These are phyloP conservation scores for Scomberomorus guttatus DNA, from an alignment of 2,797 vertebrate species.

Conservation along the genomic window DNA sequence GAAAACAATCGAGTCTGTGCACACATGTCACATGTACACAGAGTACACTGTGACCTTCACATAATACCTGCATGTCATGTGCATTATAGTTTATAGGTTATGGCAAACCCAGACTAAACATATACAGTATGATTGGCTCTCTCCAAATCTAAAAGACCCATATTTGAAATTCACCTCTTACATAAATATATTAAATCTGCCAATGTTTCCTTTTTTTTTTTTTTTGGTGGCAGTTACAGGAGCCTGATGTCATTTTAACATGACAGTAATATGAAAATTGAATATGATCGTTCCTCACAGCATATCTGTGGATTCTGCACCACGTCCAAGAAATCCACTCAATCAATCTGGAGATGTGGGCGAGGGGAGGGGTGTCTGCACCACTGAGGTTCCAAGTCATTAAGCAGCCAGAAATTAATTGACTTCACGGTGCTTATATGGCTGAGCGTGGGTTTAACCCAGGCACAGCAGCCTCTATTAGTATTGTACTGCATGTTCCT, in stretches of 20 bases:
- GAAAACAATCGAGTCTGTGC: slow-evolving; percentile 50
- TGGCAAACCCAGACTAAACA: slow-evolving; percentile 66
- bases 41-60: slow-evolving; percentile 78
- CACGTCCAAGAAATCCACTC: slow-evolving; percentile 80
- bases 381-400: slow-evolving; percentile 83
- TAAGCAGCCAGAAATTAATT: slow-evolving; percentile 87
- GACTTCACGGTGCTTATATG: slow-evolving; percentile 82
- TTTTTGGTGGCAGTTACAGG: slow-evolving; percentile 38
- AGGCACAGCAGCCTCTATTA: slow-evolving; percentile 75
- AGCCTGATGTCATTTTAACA: slow-evolving; percentile 61
- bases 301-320: slow-evolving; percentile 73
- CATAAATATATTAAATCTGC: slow-evolving; percentile 55
- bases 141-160: slow-evolving; percentile 19
- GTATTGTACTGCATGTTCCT: slow-evolving; percentile 70
- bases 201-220: slow-evolving; percentile 18
- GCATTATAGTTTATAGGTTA: slow-evolving; percentile 73
- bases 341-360: slow-evolving; percentile 78
- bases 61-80: slow-evolving; percentile 69
- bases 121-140: slow-evolving; percentile 21
- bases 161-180: slow-evolving; percentile 51
- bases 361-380: slow-evolving; percentile 74
- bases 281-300: slow-evolving; percentile 67
- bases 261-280: slow-evolving; percentile 64
- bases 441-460: slow-evolving; percentile 81
- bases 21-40: slow-evolving; percentile 67